phyloP scores from a whole-genome alignment of 2,888 invertebrate species.

The Lasioglossum calceatum region DNA sequence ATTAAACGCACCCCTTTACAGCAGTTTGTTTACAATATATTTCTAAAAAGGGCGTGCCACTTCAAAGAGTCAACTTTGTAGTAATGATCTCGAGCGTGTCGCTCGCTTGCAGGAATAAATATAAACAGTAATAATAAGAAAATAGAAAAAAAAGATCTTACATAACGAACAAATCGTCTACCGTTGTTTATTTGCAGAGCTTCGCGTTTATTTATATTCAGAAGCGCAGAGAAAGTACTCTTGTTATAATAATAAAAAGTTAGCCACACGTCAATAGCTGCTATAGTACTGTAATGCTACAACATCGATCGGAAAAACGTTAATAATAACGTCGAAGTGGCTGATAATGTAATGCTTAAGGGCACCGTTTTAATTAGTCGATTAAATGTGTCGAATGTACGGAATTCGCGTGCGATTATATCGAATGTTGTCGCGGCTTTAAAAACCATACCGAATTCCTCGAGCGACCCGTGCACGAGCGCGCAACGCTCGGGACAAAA shows the following conservation, averaged over 20 bases:
- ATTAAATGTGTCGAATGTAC: neutral
- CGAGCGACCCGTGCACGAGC: neutral
- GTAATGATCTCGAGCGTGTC: neutral
- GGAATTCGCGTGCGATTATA: constrained; percentile 15
- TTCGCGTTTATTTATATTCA: constrained; percentile 13
- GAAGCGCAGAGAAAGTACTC: neutral
- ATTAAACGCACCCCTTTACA: too few species aligned
- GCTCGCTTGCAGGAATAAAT: neutral
- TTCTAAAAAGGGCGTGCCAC: neutral
- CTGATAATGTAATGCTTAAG: neutral
- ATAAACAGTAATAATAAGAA: neutral
- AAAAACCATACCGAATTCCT: constrained; percentile 14
- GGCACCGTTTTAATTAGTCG: neutral
- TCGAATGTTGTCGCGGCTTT: constrained; percentile 8
- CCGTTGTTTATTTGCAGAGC: neutral
- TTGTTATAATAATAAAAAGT: neutral
- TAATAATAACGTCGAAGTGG: constrained; percentile 2
- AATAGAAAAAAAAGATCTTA: neutral
- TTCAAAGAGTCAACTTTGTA: neutral
- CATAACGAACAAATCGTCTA: neutral
- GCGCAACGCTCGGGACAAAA: constrained; percentile 11
- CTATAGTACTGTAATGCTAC: constrained; percentile 1
- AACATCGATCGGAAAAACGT: neutral
- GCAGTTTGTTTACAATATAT: neutral
- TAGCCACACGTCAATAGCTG: neutral